Conservation (phyloP, 2,797 vertebrate species). For the Coendou prehensilis region DNA sequence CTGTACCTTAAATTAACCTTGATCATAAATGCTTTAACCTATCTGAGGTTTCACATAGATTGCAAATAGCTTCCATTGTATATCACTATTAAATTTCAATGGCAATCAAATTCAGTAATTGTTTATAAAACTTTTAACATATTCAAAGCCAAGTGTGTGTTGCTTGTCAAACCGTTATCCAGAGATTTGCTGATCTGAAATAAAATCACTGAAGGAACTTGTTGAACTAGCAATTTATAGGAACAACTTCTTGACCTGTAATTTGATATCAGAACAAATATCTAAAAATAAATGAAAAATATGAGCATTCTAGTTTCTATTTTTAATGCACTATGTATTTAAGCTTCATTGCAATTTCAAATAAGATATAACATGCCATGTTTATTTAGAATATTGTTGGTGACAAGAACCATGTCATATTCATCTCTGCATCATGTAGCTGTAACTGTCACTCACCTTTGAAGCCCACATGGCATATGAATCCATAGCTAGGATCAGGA, state of each 20-base stretch:
- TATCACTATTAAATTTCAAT: constrained; percentile 17
- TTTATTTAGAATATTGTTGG: background rate
- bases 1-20: constrained; percentile 62
- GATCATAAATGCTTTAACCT: constrained; percentile 53
- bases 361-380: background rate
- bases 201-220: background rate
- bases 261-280: background rate
- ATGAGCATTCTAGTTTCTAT: background rate
- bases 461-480: background rate
- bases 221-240: background rate
- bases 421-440: background rate
- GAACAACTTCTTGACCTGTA: background rate
- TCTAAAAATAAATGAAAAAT: background rate
- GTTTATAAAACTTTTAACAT: constrained; percentile 53
- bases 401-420: background rate
- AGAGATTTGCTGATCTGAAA: background rate
- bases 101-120: constrained; percentile 16
- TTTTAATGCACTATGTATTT: background rate
- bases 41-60: background rate
- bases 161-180: background rate
- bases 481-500: background rate
- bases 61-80: constrained; percentile 53
- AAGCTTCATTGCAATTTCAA: background rate
- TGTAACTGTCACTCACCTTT: background rate
- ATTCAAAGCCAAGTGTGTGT: background rate